phyloP scores from a whole-genome alignment of 2,113 vertebrate species.

The Pelvicachromis taeniatus region DNA sequence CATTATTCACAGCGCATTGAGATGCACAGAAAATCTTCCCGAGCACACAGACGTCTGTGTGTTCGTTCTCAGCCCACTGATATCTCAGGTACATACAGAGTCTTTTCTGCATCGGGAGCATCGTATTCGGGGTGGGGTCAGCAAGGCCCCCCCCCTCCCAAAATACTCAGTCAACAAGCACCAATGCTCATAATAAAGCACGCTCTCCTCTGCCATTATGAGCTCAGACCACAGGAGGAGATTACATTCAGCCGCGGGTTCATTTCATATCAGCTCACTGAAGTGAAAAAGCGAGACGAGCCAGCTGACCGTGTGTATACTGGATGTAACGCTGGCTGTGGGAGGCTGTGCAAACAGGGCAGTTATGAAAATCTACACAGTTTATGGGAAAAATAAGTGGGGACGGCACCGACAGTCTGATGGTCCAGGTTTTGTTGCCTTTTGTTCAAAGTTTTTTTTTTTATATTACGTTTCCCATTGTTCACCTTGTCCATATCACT shows the following conservation, averaged over 20 bases:
- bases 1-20: background rate
- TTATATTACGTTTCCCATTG: background rate
- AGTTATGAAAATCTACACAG: background rate
- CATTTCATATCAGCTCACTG: background rate
- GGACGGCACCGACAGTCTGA: background rate
- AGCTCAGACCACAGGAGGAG: background rate
- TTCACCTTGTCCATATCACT: rapidly evolving
- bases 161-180: slow-evolving; percentile 35
- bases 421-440: background rate
- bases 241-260: background rate
- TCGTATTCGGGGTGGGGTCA: slow-evolving; percentile 22
- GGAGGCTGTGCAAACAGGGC: background rate
- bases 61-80: background rate
- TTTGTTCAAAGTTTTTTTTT: background rate
- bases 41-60: background rate
- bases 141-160: background rate
- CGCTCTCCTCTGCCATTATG: background rate
- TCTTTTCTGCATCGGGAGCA: background rate
- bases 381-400: background rate
- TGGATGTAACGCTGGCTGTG: background rate
- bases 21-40: background rate
- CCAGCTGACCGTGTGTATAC: background rate
- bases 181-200: background rate
- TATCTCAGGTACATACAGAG: background rate
- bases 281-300: background rate